Base-by-base conservation (phyloP, 2,113 vertebrate species). In the Urocynchramus pylzowi region DNA sequence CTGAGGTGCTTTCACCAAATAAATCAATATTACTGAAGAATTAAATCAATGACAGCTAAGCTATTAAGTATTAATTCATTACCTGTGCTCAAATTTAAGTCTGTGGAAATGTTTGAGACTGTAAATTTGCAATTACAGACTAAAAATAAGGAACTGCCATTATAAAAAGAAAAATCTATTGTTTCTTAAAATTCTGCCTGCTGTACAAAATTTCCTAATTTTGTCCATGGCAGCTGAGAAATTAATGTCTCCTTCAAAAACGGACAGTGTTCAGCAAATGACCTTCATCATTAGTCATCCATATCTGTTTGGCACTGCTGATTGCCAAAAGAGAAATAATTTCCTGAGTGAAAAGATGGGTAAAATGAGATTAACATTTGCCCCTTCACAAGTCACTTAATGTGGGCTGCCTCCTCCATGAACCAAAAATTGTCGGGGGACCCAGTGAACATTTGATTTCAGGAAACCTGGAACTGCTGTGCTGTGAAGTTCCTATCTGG, bases 361-460 rank as follows among this genome's bases (percentile, higher is more conserved):
- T 52, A 64, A 95, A 92, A 86, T 59, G 53, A 93, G 89, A 97
- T 97, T 82, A 94, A 94, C 50, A 37, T 82, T 94, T 93, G 59
- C 50, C 56, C 82, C 57, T 84, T 93, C 57, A 50, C 41, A 90
- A 39, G 42, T 84, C 60, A 76, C 56, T 92, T 85, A 80, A 67
- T 54, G 61, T 4, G 19, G 94, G 63, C 70, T 52, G 56, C 59
- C 35, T 84, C 30, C 11, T 90, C 65, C 57, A 59, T 63, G 71
- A 68, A 39, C 35, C 6, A 2, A 35, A 67, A 90, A 86, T 42
- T 71, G 20, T 64, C 42, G 67, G 57, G 54, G 41, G 89, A 30
- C 20, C 31, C 59, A 33, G 20, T 11, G 49, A 92, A 61, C 7
- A 2, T 47, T 93, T 5, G 67, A 74, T 87, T 84, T 65, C 42